phyloP scores from a whole-genome alignment of 2,113 vertebrate species.

The Ardeotis arabs region DNA sequence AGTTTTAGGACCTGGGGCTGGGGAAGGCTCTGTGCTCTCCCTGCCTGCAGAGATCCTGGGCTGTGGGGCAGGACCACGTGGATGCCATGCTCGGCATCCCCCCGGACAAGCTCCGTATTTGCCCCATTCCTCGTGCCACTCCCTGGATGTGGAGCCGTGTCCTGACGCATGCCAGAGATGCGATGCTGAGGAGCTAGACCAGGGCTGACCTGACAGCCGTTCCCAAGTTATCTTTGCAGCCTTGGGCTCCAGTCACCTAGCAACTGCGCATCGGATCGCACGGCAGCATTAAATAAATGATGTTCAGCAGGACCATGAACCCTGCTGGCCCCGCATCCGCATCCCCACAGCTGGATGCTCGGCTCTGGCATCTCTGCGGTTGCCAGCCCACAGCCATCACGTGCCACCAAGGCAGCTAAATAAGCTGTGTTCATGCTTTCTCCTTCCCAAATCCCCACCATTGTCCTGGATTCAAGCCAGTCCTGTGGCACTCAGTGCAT shows the following conservation, averaged over 20 bases:
- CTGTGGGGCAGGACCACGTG: background rate
- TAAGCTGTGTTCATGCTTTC: background rate
- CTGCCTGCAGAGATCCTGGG: background rate
- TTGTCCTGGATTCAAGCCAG: background rate
- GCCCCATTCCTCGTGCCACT: accelerated
- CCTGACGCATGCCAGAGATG: background rate
- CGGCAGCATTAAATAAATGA: background rate
- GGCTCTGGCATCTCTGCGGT: background rate
- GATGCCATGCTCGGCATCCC: background rate
- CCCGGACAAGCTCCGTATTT: background rate
- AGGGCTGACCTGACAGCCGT: background rate
- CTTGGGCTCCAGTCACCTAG: constrained; percentile 47
- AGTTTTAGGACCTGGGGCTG: background rate
- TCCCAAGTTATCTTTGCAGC: background rate
- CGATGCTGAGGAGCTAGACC: background rate
- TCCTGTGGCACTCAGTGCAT: background rate
- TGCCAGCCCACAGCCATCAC: background rate
- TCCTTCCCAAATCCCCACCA: background rate
- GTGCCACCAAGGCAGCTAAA: background rate
- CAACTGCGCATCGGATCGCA: background rate
- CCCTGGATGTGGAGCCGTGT: background rate
- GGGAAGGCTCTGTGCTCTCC: background rate
- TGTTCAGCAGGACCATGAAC: background rate
- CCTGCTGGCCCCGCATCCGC: background rate
- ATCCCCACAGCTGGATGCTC: background rate